Base-by-base conservation (phyloP, 1,140 invertebrate species). In the Eulimnadia texana region DNA sequence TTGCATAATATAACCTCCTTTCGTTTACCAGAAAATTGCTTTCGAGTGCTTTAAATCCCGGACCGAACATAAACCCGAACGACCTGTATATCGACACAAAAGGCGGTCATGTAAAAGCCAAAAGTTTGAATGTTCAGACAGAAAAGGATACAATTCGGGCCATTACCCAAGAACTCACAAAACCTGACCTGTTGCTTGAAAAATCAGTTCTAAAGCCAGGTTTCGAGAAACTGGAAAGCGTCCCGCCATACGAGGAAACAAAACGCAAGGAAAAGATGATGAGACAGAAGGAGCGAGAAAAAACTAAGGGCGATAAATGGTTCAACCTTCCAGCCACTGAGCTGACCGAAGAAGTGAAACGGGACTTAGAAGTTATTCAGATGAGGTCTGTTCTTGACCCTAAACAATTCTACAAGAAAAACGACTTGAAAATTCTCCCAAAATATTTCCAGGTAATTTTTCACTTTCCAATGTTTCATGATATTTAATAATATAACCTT, bases 381-480 rank as follows among this genome's bases (percentile, higher is more conserved):
- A 94, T 97, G 91, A 81, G 94, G 69, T 85, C 86, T n/a, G 86
- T 82, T 3, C 74, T 97, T 2, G 86, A 98, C 77, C 85, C 90
- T 0, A 95, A 94, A 72, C 82, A 82, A 58, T 96, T 96, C 69
- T 97, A 95, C 73, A 96, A 95, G 72, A 88, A 88, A 65, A 93
- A 90, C 72, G 90, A 93, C 70, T 77, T 85, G 42, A 84, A 88
- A 74, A 81, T 80, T 1, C 68, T 92, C 28, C 91, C 92, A 0
- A 96, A 95, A 77, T 94, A 90, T 71, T 96, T 97, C 71, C 87
- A 93, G 75, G 85, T 87, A 72, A 70, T 67, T 65, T 58, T 60
- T 60, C 23, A 60, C 13, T 10, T 47, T 19, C 50, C 27, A 51
- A 60, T 62, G 16, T 62, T 56, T 61, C 49, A 19, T 56, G 59